Evolutionary conservation across 2,797 vertebrate genomes (phyloP).

Genomic region (Ctenochaetus hawaiiensis): DNA sequence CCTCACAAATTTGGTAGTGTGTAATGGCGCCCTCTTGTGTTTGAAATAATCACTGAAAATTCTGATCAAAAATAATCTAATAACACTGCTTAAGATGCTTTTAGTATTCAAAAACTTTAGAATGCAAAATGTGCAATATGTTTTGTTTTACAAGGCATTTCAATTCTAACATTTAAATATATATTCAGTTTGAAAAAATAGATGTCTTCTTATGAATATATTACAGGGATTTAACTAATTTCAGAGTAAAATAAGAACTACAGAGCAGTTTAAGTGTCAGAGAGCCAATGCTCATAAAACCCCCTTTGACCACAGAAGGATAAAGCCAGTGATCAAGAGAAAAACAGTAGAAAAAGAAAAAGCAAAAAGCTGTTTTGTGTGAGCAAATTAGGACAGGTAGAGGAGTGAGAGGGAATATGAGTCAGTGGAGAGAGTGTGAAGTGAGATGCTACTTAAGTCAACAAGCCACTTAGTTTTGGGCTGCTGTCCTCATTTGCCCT

Average conservation of each 20-base stretch:
- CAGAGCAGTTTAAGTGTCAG: slow-evolving; percentile 18
- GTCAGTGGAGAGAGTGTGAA: slow-evolving; percentile 18
- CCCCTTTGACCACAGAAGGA: background rate
- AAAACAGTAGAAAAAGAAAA: slow-evolving; percentile 5
- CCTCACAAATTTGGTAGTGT: slow-evolving; percentile 26
- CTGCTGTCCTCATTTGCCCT: slow-evolving; percentile 67
- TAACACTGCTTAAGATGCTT: background rate
- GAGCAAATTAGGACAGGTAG: slow-evolving; percentile 43
- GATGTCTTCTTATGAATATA: slow-evolving; percentile 7
- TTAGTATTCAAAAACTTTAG: background rate
- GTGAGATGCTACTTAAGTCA: slow-evolving; percentile 52
- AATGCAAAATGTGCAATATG: background rate
- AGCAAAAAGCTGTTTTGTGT: slow-evolving; percentile 28
- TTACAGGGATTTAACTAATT: slow-evolving; percentile 1
- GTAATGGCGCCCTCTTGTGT: slow-evolving; percentile 75
- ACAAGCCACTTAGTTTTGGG: slow-evolving; percentile 54
- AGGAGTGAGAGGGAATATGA: slow-evolving; percentile 12
- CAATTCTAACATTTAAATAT: background rate
- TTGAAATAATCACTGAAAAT: slow-evolving; percentile 48
- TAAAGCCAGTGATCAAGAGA: slow-evolving; percentile 25
- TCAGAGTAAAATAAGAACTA: slow-evolving; percentile 17
- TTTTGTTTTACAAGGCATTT: slow-evolving; percentile 5
- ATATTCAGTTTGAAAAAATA: slow-evolving; percentile 8
- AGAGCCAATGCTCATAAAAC: background rate
- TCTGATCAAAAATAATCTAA: slow-evolving; percentile 16